Evolutionary conservation across 2,113 vertebrate genomes (phyloP).

Genomic region (Peromyscus californicus): DNA sequence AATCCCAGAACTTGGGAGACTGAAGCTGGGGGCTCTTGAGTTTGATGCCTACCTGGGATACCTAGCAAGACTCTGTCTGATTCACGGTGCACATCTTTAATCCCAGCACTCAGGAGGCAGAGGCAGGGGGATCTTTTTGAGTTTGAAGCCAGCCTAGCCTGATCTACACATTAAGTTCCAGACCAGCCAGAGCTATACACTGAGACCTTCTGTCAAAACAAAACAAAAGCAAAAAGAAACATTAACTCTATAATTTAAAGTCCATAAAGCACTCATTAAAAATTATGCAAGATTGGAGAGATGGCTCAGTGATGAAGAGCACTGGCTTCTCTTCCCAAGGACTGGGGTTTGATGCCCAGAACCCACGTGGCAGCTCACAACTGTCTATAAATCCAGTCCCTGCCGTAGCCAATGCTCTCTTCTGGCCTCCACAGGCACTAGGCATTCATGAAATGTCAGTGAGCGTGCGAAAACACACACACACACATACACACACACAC

Average conservation of each 20-base stretch:
- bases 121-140: neutral
- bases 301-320: neutral
- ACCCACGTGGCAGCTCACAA: neutral
- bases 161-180: neutral
- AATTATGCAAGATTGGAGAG: neutral
- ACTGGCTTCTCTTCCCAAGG: too few relatives aligned
- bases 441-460: neutral
- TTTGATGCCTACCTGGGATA: neutral
- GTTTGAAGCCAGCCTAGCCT: neutral
- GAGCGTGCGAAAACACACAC: neutral
- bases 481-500: neutral
- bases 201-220: neutral
- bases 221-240: neutral
- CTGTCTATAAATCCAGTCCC: neutral
- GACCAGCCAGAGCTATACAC: neutral
- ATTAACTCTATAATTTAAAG: conserved; percentile 6
- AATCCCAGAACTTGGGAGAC: neutral
- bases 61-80: neutral
- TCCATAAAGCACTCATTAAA: neutral
- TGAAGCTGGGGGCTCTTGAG: neutral
- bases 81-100: neutral
- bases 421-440: neutral
- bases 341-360: neutral
- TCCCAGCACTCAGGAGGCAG: neutral
- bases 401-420: too few relatives aligned